Base-by-base conservation (phyloP, 2,113 vertebrate species). In the Hippocampus comes region DNA sequence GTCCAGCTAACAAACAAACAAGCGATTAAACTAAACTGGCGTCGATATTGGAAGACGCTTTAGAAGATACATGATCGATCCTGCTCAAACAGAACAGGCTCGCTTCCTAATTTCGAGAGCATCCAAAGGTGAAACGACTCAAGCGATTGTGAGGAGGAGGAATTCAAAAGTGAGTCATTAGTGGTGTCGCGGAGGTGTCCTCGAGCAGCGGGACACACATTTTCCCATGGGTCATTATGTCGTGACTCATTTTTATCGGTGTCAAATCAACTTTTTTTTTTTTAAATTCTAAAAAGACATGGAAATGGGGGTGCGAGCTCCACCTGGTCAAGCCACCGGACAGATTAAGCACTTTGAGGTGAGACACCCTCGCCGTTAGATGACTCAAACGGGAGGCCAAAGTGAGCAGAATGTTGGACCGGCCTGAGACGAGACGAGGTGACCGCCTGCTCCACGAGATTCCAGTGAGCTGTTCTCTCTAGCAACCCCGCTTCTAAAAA, bases 401-500 rank as follows among this genome's bases (percentile, higher is more conserved):
- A 57, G 71, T 43, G 70, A 78, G 56, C 11, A 65, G 73, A 78
- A 73, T 79, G 79, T 77, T 89, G 90, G 67, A 64, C 67, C 68
- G 67, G 79, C 81, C 63, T 73, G 69, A 72, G 81, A 82, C 80
- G 75, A 82, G 75, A 81, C 78, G 71, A 80, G 86, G 71, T 18
- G 61, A 82, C 75, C 2, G 68, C 82, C 77, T 87, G 82, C 84
- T 88, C 75, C 74, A 82, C 85, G 78, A 83, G 70, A 88, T 89
- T 87, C 77, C 74, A 51, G 73, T 68, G 82, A 53, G 21, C 61
- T 1, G 27, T 71, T 76, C 80, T 82, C 78, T 81, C 75, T 18
- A 77, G 78, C 80, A 86, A 76, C 73, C 71, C 15, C 21, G 18
- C 46, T 38, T 84, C 75, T 87, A 83, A 83, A 88, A 83, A 88